These are phyloP conservation scores for Hyles vespertilio DNA, from an alignment of 1,140 invertebrate species.

Conservation along the genomic window DNA sequence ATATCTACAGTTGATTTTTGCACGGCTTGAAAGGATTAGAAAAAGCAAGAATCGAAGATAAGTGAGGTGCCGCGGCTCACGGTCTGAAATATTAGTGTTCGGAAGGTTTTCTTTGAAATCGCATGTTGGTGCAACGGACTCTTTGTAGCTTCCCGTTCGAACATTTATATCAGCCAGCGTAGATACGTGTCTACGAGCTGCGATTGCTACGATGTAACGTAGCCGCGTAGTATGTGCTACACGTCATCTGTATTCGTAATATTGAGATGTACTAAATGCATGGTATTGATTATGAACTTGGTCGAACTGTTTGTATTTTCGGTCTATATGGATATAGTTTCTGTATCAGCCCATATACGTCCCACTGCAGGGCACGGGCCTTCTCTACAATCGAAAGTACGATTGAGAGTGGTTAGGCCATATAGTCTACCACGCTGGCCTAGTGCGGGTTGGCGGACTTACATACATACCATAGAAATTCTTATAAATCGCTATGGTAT, in stretches of 20 bases:
- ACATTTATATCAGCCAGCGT: slow-evolving; percentile 31
- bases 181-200: slow-evolving; percentile 22
- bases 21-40: slow-evolving; percentile 3
- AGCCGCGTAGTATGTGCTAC: slow-evolving; percentile 1
- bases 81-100: slow-evolving; percentile 61
- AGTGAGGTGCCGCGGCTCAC: slow-evolving; percentile 42
- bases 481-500: no score
- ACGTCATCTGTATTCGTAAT: no score
- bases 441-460: no score
- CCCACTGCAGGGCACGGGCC: no score
- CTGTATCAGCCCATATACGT: no score
- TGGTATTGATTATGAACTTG: background rate
- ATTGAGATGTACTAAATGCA: no score
- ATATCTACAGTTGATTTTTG: slow-evolving; percentile 24
- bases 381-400: no score
- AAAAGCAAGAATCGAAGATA: slow-evolving; percentile 50
- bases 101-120: slow-evolving; percentile 50
- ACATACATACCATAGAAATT: no score
- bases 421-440: no score
- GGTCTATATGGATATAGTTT: no score
- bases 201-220: background rate
- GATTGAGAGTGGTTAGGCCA: no score
- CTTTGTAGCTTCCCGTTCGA: slow-evolving; percentile 22
- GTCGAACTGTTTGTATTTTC: no score
- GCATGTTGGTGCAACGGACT: slow-evolving; percentile 30